These are phyloP conservation scores for Brachionus plicatilis DNA, from an alignment of 1,140 invertebrate genomes.

Conservation along the genomic window DNA sequence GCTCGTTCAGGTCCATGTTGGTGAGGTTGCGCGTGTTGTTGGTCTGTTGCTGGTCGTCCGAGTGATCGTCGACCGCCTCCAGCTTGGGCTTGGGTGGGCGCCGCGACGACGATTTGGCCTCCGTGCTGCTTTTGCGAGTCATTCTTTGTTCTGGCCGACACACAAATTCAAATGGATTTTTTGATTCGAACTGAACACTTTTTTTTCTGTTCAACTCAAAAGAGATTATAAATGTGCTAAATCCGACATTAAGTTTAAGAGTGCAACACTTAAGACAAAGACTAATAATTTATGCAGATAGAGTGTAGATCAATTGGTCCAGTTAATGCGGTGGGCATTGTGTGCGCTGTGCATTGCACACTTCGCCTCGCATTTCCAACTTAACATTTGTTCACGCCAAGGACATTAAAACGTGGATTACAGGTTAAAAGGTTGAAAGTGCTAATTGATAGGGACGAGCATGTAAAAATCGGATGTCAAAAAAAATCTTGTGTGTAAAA, in stretches of 20 bases:
- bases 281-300: slow-evolving; percentile 32
- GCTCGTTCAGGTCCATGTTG: background rate
- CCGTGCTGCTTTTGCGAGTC: background rate
- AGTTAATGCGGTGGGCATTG: background rate
- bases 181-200: background rate
- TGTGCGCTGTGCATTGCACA: too few species aligned
- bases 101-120: background rate
- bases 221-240: background rate
- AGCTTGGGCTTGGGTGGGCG: background rate
- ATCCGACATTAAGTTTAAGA: slow-evolving; percentile 34
- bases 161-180: background rate
- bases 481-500: too few species aligned
- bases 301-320: background rate
- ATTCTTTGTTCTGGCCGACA: too few species aligned
- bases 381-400: background rate
- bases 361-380: background rate
- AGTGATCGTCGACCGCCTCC: background rate
- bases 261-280: slow-evolving; percentile 3
- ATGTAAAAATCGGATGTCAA: too few species aligned
- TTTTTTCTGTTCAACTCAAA: background rate
- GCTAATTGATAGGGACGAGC: too few species aligned
- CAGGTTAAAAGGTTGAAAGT: too few species aligned
- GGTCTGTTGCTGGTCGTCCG: background rate
- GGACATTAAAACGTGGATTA: too few species aligned
- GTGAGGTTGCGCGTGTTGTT: background rate